Evolutionary conservation across 2,888 invertebrate genomes (phyloP), one percentile per base, ranked within the genome.

Genomic region (Arenicola marina): DNA sequence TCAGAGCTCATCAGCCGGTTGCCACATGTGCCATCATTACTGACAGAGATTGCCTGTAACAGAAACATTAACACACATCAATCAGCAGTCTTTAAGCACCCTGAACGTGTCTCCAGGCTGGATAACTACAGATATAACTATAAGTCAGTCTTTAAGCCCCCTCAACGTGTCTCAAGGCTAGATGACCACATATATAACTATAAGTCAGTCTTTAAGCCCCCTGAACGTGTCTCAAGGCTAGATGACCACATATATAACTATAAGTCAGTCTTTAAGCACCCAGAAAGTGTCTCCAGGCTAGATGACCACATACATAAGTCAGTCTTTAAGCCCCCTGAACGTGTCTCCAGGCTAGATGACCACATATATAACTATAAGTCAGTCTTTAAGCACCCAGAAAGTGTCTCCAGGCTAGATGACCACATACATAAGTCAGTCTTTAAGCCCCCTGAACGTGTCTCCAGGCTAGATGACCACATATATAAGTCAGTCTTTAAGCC

Each of bases 41-140:
- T 55, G 1, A 77, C 64, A 4, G 78, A 74, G 43, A 72, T 73
- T 18, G 78, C 79, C 75, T 79, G 67, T 1, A 87, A 85, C n/a
- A 7, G 29, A 48, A 48, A n/a, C 11, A 2, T 28, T 18, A 38
- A 38, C 11, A 15, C 34, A 4, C 24, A 7, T 85, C 7, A 15
- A 28, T 48, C 48, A 28, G n/a, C 24, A 51, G 29, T 28, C 21
- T 24, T n/a, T 28, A 56, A 51, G 44, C 32, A 51, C 7, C 28
- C 45, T 33, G 32, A 31, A 60, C 2, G 21, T 15, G 26, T 18
- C 21, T 54, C 15, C 15, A 7, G 4, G 11, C 31, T 4, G 4
- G 7, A 45, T 18, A n/a, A 11, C 11, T 26, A 33, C 15, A 4
- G 2, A 21, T 21, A 4, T n/a, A n/a, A n/a, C n/a, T n/a, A n/a